Conservation (phyloP, 2,113 vertebrate genomes). For the Macquaria ambigua region DNA sequence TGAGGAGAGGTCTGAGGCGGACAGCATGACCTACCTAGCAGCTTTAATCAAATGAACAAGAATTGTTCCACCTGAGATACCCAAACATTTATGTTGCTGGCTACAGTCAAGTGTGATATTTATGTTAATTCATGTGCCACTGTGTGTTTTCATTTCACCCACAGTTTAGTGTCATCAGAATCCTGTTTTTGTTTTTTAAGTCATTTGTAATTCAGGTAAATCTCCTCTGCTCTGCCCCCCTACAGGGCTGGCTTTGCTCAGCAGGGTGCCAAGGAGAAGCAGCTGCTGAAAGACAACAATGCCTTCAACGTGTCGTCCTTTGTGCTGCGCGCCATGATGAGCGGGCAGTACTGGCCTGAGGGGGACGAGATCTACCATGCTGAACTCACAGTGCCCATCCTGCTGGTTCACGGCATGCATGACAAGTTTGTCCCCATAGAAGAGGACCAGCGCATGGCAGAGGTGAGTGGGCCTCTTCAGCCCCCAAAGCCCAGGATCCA, state of each 20-base stretch:
- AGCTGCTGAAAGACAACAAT: constrained; percentile 94
- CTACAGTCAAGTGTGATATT: not conserved
- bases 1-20: not conserved
- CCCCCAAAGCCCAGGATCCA: not conserved
- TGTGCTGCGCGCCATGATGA: constrained; percentile 97
- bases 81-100: not conserved
- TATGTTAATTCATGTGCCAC: not conserved
- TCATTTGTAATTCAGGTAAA: not conserved
- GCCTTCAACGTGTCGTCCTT: constrained; percentile 97
- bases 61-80: not conserved
- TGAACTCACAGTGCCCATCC: constrained; percentile 92
- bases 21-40: not conserved
- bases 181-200: not conserved
- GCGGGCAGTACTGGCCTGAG: constrained; percentile 98
- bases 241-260: constrained; percentile 81
- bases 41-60: not conserved
- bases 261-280: constrained; percentile 93
- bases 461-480: constrained; percentile 82
- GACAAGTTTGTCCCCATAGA: constrained; percentile 97
- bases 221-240: constrained; percentile 17
- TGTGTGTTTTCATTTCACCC: not conserved
- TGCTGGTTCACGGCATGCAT: constrained; percentile 95
- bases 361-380: constrained; percentile 97
- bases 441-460: constrained; percentile 97
- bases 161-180: not conserved